A percentile compares a stretch with the other conserved stretches of the same genome.
phyloP scores from a whole-genome alignment of 2,113 vertebrate species.

The Pampusana beccarii region DNA sequence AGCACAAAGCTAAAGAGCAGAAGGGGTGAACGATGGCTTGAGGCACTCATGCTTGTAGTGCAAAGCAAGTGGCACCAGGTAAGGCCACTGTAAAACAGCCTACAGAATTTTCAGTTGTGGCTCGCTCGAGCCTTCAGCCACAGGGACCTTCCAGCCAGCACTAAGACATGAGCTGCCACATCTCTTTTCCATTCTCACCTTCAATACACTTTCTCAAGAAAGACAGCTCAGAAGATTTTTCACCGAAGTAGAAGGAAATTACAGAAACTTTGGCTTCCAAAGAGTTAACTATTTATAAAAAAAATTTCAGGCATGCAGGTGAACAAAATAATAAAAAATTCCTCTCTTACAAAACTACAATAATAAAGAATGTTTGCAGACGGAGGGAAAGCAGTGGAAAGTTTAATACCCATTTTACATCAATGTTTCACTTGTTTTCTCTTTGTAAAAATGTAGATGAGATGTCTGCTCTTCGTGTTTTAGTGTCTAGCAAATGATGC shows the following conservation, averaged over 20 bases:
- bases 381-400: not conserved
- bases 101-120: not conserved
- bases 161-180: not conserved
- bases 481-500: conserved; percentile 14
- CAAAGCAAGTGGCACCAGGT: not conserved
- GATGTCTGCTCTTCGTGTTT: conserved; percentile 9
- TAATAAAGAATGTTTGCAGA: not conserved
- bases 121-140: not conserved
- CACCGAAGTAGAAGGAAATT: not conserved
- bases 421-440: conserved; percentile 13
- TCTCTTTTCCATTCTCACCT: not conserved
- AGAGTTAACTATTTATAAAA: not conserved
- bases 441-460: not conserved
- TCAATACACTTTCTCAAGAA: not conserved
- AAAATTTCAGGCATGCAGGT: not conserved
- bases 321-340: not conserved
- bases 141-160: not conserved
- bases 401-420: not conserved
- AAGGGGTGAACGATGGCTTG: not conserved
- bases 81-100: not conserved
- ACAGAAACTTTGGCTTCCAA: not conserved
- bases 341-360: not conserved
- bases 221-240: not conserved
- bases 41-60: not conserved
- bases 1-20: not conserved